Evolutionary conservation across 2,888 invertebrate genomes (phyloP).

Genomic region (Campaea margaritaria): DNA sequence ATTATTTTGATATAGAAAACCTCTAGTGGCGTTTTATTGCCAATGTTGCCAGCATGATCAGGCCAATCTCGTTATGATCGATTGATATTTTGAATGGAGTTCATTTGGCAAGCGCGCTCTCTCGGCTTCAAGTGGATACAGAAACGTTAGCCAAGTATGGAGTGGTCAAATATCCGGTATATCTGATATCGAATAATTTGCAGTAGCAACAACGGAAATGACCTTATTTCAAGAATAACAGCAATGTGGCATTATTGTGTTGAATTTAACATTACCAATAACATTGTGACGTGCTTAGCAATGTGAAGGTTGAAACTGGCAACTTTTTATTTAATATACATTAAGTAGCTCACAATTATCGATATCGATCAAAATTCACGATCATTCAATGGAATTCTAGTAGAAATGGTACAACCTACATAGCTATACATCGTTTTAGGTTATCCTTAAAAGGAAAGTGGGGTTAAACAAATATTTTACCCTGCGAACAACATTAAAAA

Average conservation of each 20-base stretch:
- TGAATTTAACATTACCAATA: background rate
- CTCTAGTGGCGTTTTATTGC: background rate
- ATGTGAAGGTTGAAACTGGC: too few relatives aligned
- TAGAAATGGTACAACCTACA: too few relatives aligned
- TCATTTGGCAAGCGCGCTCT: conserved; percentile 54
- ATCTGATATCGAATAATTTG: conserved; percentile 7
- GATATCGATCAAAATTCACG: too few relatives aligned
- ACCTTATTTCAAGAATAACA: conserved; percentile 40
- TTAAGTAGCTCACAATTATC: too few relatives aligned
- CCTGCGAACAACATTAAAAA: too few relatives aligned
- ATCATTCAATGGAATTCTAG: too few relatives aligned
- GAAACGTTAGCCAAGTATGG: conserved; percentile 53
- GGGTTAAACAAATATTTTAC: too few relatives aligned
- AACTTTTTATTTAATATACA: too few relatives aligned
- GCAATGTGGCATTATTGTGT: too few relatives aligned
- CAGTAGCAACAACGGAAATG: conserved; percentile 31
- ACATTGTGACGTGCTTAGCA: background rate
- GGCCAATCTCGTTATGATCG: conserved; percentile 17
- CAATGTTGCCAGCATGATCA: conserved; percentile 7
- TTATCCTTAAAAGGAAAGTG: too few relatives aligned
- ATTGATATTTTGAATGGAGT: conserved; percentile 46
- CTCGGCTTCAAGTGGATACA: conserved; percentile 50
- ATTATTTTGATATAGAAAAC: conserved; percentile 1
- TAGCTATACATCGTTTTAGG: too few relatives aligned
- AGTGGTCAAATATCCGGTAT: conserved; percentile 49